Base-by-base conservation (phyloP, 2,888 invertebrate genomes). In the Xylota sylvarum region DNA sequence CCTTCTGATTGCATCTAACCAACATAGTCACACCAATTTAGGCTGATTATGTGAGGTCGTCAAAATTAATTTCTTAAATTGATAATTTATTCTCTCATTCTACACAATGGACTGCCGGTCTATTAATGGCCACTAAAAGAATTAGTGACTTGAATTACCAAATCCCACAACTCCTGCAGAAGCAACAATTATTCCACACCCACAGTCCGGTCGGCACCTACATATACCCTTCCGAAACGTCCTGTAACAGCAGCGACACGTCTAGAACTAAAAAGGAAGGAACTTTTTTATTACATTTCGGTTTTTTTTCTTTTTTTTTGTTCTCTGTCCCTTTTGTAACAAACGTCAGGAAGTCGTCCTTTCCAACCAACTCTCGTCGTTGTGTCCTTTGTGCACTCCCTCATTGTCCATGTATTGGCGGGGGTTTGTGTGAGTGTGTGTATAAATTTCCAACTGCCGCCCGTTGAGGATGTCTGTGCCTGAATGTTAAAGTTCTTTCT, bases 81-180 rank as follows among this genome's bases (percentile, higher is more conserved):
- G 62, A 43, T 52, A 73, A 73, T 64, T 56, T 58, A 65, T 56
- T 56, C 30, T 9, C 48, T 35, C 17, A 27, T 48, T 56, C 43
- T 50, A 5, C 35, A 14, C 10, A 37, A 27, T 48, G 50, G 27
- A 2, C 48, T 35, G 52, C 40, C 40, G 30, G 30, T n/a, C 62
- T 64, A 74, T 73, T 62, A 62, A 65, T 65, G 56, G 40, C 37
- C 65, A 76, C 74, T 67, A 76, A 76, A 76, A 48, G 35, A 67
- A 76, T 67, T 76, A 76, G 32, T 46, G 27, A 48, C 27, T 58
- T 17, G 56, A 76, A 76, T 58, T 76, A 48, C 46, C 67, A 67
- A 48, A 76, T 40, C 74, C 67, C 48, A 56, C 76, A 48, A 30
- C 65, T 46, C 2, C 50, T 7, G 6, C 7, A 12, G 72, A 72